Conservation (phyloP, 1,140 invertebrate species). For the Colletes latitarsis region DNA sequence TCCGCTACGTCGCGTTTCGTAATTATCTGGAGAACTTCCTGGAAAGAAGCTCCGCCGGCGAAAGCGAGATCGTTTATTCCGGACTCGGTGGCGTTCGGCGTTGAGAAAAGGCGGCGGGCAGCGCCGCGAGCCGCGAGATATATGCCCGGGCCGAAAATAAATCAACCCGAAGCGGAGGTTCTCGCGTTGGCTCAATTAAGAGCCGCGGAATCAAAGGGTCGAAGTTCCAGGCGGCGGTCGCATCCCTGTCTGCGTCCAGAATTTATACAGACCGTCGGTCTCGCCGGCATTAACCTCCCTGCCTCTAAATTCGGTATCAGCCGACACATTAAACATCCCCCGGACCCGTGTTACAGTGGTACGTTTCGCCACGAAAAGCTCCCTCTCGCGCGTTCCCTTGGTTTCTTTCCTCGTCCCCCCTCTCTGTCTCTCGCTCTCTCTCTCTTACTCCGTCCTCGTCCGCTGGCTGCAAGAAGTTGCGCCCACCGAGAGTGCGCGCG, state of each 20-base stretch:
- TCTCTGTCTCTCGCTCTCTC: conserved; percentile 18
- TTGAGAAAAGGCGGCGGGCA: neutral
- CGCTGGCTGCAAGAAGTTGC: conserved; percentile 57
- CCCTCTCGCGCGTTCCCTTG: neutral
- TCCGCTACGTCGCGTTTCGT: neutral
- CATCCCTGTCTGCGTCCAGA: conserved; percentile 2
- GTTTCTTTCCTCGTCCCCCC: neutral
- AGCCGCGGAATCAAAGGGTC: conserved; percentile 41
- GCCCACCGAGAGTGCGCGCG: conserved; percentile 56
- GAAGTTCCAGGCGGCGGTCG: conserved; percentile 24
- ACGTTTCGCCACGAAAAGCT: conserved; percentile 23
- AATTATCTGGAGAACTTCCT: neutral
- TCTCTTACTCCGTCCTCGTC: conserved; percentile 24
- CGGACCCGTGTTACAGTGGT: neutral
- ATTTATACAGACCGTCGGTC: conserved; percentile 33
- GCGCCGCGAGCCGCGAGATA: neutral
- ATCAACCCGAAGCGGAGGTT: conserved; percentile 5
- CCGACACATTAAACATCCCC: conserved; percentile 56
- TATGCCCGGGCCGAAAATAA: conserved; percentile 33
- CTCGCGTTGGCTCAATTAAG: conserved; percentile 48
- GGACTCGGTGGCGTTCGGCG: neutral
- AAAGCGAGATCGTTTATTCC: neutral
- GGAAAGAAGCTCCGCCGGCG: neutral
- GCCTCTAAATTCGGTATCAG: conserved; percentile 62
- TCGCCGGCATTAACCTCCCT: neutral